Conservation (phyloP, 2,888 invertebrate genomes). For the Coleophora flavipennella region DNA sequence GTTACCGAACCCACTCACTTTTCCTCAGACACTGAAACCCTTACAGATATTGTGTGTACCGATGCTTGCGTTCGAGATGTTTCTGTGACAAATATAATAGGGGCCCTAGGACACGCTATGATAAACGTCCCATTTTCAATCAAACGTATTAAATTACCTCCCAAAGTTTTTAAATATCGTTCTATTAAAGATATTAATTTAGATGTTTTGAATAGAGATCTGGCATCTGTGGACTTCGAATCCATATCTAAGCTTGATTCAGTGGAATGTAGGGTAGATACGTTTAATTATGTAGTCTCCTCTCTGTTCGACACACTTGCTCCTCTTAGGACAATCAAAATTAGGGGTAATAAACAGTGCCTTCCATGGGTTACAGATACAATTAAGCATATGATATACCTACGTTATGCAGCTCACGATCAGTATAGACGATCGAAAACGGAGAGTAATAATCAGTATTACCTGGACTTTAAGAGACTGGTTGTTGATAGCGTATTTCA, state of each 20-base stretch:
- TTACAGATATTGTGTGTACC: conserved; percentile 13
- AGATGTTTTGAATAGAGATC: no score
- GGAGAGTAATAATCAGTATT: neutral
- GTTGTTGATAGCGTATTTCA: neutral
- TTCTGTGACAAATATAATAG: conserved; percentile 5
- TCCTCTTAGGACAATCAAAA: neutral
- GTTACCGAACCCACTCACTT: conserved; percentile 12
- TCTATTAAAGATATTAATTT: neutral
- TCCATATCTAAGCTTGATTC: no score
- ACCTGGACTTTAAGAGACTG: neutral
- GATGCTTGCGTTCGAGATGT: conserved; percentile 5
- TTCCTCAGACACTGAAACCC: conserved; percentile 3
- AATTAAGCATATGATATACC: neutral
- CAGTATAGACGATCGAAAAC: neutral
- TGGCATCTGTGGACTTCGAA: neutral
- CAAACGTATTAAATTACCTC: conserved; percentile 2
- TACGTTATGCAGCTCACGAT: neutral
- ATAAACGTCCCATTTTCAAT: conserved; percentile 1
- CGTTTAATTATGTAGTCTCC: no score
- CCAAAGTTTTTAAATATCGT: neutral
- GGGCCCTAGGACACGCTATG: conserved; percentile 7
- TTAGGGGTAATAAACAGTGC: neutral
- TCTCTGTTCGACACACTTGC: no score
- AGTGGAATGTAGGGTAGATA: no score
- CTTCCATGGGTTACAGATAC: neutral